A percentile compares a stretch with the other conserved stretches of the same genome.
These are phyloP conservation scores for Drosophila prostipennis DNA, from an alignment of 2,888 invertebrate species.

Conservation along the genomic window DNA sequence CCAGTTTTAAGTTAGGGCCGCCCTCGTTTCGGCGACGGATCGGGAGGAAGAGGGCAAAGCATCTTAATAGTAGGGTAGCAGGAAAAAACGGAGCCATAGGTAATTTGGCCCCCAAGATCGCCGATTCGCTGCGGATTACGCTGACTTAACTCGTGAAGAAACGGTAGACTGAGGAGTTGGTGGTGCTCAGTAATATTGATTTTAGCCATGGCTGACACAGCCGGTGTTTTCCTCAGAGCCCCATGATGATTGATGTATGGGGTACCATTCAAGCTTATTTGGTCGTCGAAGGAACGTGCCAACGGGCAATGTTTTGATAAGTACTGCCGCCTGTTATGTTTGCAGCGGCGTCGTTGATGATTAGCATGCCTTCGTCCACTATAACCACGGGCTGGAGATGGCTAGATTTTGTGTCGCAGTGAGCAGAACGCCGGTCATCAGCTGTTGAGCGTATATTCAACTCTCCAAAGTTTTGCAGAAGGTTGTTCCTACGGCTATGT, in stretches of 20 bases:
- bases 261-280: not conserved
- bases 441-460: not conserved
- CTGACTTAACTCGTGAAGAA: not conserved
- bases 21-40: too few species aligned
- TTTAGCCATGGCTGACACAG: not conserved
- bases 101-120: too few species aligned
- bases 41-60: too few species aligned
- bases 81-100: too few species aligned
- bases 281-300: too few species aligned
- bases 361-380: not conserved
- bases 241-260: not conserved
- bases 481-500: not conserved
- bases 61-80: too few species aligned
- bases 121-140: not conserved
- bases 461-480: not conserved
- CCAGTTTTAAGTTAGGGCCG: too few species aligned
- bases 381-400: not conserved
- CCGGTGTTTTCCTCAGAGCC: not conserved
- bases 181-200: not conserved
- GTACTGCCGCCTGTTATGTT: not conserved
- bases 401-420: not conserved
- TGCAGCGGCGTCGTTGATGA: not conserved
- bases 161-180: not conserved
- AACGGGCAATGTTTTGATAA: not conserved
- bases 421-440: not conserved